Evolutionary conservation across 2,797 vertebrate genomes (phyloP).

Genomic region (Novumbra hubbsi): DNA sequence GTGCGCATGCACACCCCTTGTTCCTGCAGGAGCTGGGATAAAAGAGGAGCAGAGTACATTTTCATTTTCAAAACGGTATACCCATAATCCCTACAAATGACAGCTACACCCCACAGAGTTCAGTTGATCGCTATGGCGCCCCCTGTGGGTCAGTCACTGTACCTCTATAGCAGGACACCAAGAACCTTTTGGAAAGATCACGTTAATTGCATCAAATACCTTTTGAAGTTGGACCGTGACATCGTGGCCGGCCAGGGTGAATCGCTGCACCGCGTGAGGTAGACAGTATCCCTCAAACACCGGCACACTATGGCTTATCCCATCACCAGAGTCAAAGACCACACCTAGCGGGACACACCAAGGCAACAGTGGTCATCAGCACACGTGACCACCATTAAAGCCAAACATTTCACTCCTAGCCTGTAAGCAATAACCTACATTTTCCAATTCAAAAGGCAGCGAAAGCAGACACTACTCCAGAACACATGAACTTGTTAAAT

Average conservation of each 20-base stretch:
- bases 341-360: conserved; percentile 59
- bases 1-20: conserved; percentile 72
- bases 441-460: not conserved
- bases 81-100: no score
- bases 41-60: not conserved
- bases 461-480: not conserved
- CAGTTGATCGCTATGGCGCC: no score
- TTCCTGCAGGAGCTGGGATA: conserved; percentile 71
- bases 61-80: not conserved
- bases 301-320: conserved; percentile 76
- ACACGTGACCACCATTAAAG: not conserved
- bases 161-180: no score
- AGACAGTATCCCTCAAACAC: conserved; percentile 77
- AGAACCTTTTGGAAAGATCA: no score
- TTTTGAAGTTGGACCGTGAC: conserved; percentile 72
- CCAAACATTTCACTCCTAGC: not conserved
- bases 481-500: not conserved
- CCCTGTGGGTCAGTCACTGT: no score
- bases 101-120: no score
- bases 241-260: conserved; percentile 71
- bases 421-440: not conserved
- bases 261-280: conserved; percentile 74
- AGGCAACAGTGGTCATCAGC: not conserved
- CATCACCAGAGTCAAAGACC: conserved; percentile 78
- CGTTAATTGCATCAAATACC: conserved; percentile 45